These are phyloP conservation scores for Gortyna flavago DNA, from an alignment of 2,888 invertebrate species.

Conservation along the genomic window DNA sequence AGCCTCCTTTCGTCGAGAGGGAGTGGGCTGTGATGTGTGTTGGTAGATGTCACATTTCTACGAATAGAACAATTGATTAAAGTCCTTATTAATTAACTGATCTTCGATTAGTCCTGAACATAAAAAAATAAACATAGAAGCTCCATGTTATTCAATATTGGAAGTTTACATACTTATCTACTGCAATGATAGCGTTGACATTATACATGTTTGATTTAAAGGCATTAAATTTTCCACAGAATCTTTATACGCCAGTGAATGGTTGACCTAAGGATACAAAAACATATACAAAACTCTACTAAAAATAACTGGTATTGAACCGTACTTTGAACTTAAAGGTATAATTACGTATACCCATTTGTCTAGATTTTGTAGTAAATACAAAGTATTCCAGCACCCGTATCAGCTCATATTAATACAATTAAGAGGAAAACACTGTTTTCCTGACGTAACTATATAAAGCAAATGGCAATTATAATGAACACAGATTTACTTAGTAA, in stretches of 20 bases:
- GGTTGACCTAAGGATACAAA: neutral
- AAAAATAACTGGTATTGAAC: constrained; percentile 30
- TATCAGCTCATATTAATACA: constrained; percentile 29
- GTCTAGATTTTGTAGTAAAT: constrained; percentile 45
- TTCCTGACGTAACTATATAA: constrained; percentile 30
- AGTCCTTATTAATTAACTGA: no score
- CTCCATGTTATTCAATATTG: neutral
- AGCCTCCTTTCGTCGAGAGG: no score
- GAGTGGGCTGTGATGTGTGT: no score
- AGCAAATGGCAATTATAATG: constrained; percentile 12
- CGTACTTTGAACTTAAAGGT: constrained; percentile 52
- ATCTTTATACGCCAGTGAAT: neutral
- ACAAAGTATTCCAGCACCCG: constrained; percentile 1
- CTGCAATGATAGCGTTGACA: neutral
- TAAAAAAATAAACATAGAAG: no score
- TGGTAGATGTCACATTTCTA: no score
- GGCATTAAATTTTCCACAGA: neutral
- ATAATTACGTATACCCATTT: neutral
- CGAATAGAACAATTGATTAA: no score
- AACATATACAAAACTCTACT: constrained; percentile 2
- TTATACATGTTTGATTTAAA: neutral
- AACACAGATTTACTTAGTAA: constrained; percentile 3
- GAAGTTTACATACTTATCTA: no score
- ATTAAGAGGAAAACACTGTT: constrained; percentile 47
- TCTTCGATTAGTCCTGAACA: neutral